Percentiles rank a stretch among this genome's conserved stretches.
Conservation (phyloP, 2,888 invertebrate genomes). For the Cactoblastis cactorum region DNA sequence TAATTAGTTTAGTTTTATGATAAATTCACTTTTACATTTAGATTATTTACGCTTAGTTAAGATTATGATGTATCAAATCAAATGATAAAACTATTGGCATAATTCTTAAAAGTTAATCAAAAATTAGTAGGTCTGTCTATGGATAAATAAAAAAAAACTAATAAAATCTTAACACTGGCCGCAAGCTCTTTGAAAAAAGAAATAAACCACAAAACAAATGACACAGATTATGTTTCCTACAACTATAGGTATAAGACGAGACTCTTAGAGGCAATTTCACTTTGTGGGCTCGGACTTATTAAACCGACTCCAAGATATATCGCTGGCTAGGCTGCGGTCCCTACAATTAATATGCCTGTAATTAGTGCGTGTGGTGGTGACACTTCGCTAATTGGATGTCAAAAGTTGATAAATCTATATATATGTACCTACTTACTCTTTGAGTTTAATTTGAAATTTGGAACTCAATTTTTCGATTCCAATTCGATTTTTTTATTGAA, state of each 20-base stretch:
- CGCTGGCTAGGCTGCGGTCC: constrained; percentile 31
- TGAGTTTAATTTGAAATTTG: no score
- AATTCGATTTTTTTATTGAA: no score
- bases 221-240: constrained; percentile 14
- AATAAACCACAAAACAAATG: constrained; percentile 21
- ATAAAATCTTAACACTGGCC: background rate
- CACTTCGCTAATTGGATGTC: constrained; percentile 58
- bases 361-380: constrained; percentile 53
- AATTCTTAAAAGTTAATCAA: no score
- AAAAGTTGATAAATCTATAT: constrained; percentile 38
- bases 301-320: constrained; percentile 41
- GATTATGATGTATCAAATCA: no score
- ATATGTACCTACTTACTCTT: no score
- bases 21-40: no score
- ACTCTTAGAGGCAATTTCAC: background rate
- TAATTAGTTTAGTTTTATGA: no score
- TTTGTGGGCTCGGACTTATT: constrained; percentile 24
- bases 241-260: background rate
- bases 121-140: no score
- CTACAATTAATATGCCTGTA: constrained; percentile 48
- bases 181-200: constrained; percentile 3
- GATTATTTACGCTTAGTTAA: no score
- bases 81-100: no score
- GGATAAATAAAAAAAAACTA: background rate
- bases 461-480: no score